phyloP scores from a whole-genome alignment of 2,888 invertebrate species.

The Resseliella maxima region DNA sequence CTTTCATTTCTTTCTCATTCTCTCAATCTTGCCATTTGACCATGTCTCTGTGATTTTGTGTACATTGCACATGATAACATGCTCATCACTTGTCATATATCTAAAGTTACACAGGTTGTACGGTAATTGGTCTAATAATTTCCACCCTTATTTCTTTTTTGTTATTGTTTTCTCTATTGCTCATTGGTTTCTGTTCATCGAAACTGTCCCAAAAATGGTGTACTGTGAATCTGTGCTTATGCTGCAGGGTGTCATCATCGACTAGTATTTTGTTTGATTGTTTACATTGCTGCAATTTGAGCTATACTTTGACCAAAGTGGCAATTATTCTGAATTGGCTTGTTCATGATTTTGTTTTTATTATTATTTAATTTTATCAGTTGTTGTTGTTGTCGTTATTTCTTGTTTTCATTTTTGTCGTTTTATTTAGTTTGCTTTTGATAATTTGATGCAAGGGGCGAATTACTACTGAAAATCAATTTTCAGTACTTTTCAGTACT shows the following conservation, averaged over 20 bases:
- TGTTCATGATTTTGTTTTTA: neutral
- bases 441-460: too few relatives aligned
- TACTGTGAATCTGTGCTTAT: neutral
- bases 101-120: slow-evolving; percentile 13
- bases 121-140: slow-evolving; percentile 39
- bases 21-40: too few relatives aligned
- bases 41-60: slow-evolving; percentile 29
- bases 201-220: too few relatives aligned
- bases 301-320: neutral
- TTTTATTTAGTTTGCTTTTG: neutral
- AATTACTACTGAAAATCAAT: too few relatives aligned
- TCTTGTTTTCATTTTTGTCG: neutral
- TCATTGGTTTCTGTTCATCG: neutral
- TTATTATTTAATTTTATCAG: neutral
- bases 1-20: too few relatives aligned
- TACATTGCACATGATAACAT: slow-evolving; percentile 10
- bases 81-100: slow-evolving; percentile 40
- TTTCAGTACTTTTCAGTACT: too few relatives aligned
- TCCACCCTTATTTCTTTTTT: neutral
- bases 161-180: neutral
- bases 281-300: slow-evolving; percentile 6
- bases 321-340: slow-evolving; percentile 22
- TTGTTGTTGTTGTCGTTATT: neutral
- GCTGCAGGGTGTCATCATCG: slow-evolving; percentile 11
- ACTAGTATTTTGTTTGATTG: slow-evolving; percentile 20